Evolutionary conservation across 2,113 vertebrate species (phyloP).

Genomic region (Antennarius striatus): DNA sequence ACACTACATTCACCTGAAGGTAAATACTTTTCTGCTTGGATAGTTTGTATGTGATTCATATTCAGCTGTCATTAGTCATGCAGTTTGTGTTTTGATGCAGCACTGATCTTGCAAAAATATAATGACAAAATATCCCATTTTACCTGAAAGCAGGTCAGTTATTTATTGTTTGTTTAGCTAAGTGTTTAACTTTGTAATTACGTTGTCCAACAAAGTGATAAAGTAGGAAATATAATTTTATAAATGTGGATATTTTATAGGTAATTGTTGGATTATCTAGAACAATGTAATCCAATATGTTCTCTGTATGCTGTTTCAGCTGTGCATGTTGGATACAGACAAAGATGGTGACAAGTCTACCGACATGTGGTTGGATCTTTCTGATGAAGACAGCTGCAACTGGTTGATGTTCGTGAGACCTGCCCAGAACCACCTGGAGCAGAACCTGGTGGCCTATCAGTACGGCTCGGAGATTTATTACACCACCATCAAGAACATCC

Average conservation of each 20-base stretch:
- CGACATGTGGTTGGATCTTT: conserved; percentile 93
- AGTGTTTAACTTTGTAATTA: not conserved
- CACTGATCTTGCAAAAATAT: no score
- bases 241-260: not conserved
- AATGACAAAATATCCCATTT: no score
- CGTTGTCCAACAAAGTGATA: no score
- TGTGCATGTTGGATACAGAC: conserved; percentile 85
- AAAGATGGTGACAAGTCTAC: conserved; percentile 84
- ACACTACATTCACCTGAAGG: conserved; percentile 92
- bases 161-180: not conserved
- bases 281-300: not conserved
- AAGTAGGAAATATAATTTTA: not conserved
- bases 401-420: conserved; percentile 99
- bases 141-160: not conserved
- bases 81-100: not conserved
- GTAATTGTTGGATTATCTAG: not conserved
- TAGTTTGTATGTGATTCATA: not conserved
- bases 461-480: conserved; percentile 96
- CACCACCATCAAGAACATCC: conserved; percentile 95
- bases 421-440: conserved; percentile 95
- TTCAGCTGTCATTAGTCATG: not conserved
- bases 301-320: conserved; percentile 66
- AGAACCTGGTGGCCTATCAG: conserved; percentile 98
- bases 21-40: conserved; percentile 43
- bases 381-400: conserved; percentile 94